Evolutionary conservation across 1,140 invertebrate species (phyloP), one percentile per base, ranked within the genome.

Genomic region (Drosophila sechellia): DNA sequence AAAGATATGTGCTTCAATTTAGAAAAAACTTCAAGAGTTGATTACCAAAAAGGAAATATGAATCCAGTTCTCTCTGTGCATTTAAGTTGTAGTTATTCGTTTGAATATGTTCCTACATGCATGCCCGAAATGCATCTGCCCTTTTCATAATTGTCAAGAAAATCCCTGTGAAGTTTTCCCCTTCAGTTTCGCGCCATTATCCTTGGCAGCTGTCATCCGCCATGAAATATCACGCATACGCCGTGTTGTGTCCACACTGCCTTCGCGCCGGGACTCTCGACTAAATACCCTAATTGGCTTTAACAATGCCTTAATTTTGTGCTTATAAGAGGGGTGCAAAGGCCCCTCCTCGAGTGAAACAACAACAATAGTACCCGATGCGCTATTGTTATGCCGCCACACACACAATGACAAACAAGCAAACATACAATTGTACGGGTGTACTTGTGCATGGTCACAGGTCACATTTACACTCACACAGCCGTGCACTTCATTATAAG

Each of bases 241-340:
- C 54, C 48, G 42, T 50, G 45, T 55, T 74, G 70, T 64, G 54
- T 68, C 65, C 63, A 54, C 61, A 72, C 71, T 52, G n/a, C n/a
- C 31, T 42, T 25, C 4, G 56, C 37, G 17, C 20, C n/a, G 63
- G 27, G 46, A 45, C 63, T 56, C 63, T 83, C 76, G 35, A 66
- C 70, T 83, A 79, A 86, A 83, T 83, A 79, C 81, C 81, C 59
- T 86, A 86, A 86, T 86, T 86, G 79, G 75, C 84, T 80, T 78
- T 65, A 76, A 86, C 83, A 86, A 87, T 87, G 84, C 84, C 63
- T 66, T 83, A 73, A 87, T 89, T 83, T 81, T 89, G 46, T 79
- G 57, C 75, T 79, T 56, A 63, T 63, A 50, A 48, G 48, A 35
- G 48, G 15, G 42, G 48, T 43, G 45, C 22, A 57, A 20, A 48